Percentiles rank a stretch among this genome's conserved stretches.
phyloP scores from a whole-genome alignment of 2,797 vertebrate genomes.

The Cercopithecus diana region DNA sequence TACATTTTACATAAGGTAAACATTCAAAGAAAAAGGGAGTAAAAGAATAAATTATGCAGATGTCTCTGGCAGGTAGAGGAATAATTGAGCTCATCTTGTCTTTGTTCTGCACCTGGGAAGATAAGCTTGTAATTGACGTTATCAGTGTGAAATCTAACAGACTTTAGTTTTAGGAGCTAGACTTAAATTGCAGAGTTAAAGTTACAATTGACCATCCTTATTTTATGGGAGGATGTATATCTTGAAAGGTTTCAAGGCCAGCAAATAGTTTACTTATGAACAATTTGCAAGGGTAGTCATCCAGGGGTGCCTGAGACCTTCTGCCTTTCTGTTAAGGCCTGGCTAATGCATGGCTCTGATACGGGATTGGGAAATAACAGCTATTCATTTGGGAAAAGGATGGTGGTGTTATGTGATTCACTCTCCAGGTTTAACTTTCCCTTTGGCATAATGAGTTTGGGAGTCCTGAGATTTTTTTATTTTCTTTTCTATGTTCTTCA shows the following conservation, averaged over 20 bases:
- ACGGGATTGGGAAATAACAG: neutral
- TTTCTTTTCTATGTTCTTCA: neutral
- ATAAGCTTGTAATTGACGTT: neutral
- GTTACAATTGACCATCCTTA: neutral
- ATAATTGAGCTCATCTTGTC: neutral
- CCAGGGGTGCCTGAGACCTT: neutral
- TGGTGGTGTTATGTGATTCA: neutral
- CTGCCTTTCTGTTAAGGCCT: neutral
- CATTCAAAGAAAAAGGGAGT: neutral
- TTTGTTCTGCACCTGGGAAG: neutral
- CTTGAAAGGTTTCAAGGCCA: neutral
- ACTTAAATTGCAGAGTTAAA: neutral
- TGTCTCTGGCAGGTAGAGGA: neutral
- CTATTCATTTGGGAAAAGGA: neutral
- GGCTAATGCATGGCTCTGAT: neutral
- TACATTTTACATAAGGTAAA: neutral
- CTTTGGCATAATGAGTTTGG: neutral
- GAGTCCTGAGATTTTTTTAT: neutral
- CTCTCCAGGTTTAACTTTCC: neutral
- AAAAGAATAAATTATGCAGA: neutral
- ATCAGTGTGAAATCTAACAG: neutral
- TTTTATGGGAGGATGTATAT: neutral
- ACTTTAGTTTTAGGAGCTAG: neutral
- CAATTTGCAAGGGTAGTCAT: neutral
- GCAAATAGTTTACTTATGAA: neutral